Evolutionary conservation across 2,797 vertebrate species (phyloP), one percentile per base, ranked within the genome.

Genomic region (Parauchenoglanis ngamensis): DNA sequence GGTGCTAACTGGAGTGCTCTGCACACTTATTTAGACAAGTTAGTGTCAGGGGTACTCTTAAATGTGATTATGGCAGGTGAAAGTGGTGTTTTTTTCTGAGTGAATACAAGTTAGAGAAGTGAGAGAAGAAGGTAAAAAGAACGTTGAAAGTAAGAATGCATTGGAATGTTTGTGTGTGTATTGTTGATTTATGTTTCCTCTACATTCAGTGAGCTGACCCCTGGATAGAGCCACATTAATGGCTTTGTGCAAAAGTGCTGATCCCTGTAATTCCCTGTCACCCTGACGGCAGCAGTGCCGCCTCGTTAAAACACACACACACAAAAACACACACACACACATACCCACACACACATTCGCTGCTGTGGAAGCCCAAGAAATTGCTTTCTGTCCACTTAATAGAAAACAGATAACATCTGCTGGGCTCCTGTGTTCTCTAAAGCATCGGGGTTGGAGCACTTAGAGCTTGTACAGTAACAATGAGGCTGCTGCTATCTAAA

Each of bases 311-410:
- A 83, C 52, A 84, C 68, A 85, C 49, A 76, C 79, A 68, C 68
- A 57, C 67, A 77, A 54, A 56, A 40, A 61, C 77, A 56, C 75
- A 76, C 67, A 88, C 77, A 82, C 46, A 77, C 84, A 76, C 84
- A 78, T 79, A 63, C 84, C 76, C 67, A 86, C 77, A 57, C 87
- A 84, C 85, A 86, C 63, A 63, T 75, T 44, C 83, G 78, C 35
- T 57, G 85, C 83, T 88, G 88, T 87, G 88, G 89, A 91, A 92
- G 86, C 59, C 87, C 67, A 79, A 91, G 91, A 92, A 90, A 91
- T 90, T 90, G 91, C 87, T 90, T 92, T 91, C 91, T 90, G 90
- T 89, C 88, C 76, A 84, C 85, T 89, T 89, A 89, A 92, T 91
- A 88, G 89, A 91, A 90, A 89, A 86, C 86, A 89, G 91, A 91